Conservation (phyloP, 2,113 vertebrate genomes). For the Cynocephalus volans region DNA sequence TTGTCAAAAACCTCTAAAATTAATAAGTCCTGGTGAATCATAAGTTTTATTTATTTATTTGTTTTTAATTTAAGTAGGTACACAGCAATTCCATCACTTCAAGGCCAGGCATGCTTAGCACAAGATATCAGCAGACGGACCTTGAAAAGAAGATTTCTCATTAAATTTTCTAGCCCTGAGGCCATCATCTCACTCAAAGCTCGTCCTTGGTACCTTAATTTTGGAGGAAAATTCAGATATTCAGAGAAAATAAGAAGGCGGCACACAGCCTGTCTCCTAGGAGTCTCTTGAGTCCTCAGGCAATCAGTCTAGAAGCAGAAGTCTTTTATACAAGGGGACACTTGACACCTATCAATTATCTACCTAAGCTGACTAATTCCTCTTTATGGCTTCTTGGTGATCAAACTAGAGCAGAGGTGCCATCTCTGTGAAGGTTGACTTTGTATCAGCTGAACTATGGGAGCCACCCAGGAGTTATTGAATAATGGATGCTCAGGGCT, state of each 20-base stretch:
- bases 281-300: constrained; percentile 41
- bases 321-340: constrained; percentile 70
- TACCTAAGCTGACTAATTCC: constrained; percentile 66
- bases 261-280: neutral
- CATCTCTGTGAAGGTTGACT: constrained; percentile 66
- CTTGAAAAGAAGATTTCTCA: constrained; percentile 66
- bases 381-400: constrained; percentile 75
- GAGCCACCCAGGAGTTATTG: neutral
- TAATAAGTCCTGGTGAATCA: constrained; percentile 42
- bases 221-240: constrained; percentile 67
- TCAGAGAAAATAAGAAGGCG: constrained; percentile 35
- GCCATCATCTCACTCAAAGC: constrained; percentile 26
- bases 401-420: constrained; percentile 64
- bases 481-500: constrained; percentile 1
- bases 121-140: neutral
- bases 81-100: neutral
- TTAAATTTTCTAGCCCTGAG: constrained; percentile 62
- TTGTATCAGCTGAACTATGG: constrained; percentile 70
- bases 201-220: constrained; percentile 56
- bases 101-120: constrained; percentile 15
- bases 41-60: neutral
- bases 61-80: neutral
- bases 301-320: constrained; percentile 66
- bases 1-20: constrained; percentile 68
- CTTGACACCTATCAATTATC: constrained; percentile 75